phyloP scores from a whole-genome alignment of 2,113 vertebrate genomes.

The Cololabis saira region DNA sequence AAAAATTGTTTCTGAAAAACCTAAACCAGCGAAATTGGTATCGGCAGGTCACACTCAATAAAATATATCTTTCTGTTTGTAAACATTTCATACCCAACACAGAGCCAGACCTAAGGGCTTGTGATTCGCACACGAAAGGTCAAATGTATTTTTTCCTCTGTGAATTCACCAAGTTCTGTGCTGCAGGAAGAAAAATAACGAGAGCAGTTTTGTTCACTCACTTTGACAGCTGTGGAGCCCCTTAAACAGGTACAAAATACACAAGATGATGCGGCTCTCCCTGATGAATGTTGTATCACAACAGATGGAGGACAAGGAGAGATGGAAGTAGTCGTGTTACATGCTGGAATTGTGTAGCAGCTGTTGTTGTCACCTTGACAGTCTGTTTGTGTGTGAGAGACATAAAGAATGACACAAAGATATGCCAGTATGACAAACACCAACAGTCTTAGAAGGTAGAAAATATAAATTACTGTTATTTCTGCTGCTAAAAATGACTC shows the following conservation, averaged over 20 bases:
- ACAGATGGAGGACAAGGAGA: not conserved
- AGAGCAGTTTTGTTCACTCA: not conserved
- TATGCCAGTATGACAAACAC: too few species aligned
- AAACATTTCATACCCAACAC: too few species aligned
- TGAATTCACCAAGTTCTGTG: conserved; percentile 3
- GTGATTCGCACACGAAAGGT: not conserved
- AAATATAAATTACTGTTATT: too few species aligned
- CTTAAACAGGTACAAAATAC: not conserved
- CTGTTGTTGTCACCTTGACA: not conserved
- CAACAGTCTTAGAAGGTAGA: too few species aligned
- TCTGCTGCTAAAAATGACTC: too few species aligned
- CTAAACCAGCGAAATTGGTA: too few species aligned
- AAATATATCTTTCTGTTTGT: too few species aligned
- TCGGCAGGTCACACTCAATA: too few species aligned
- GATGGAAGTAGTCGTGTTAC: not conserved
- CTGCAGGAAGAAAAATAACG: too few species aligned
- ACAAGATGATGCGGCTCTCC: conserved; percentile 16
- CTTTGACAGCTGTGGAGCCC: conserved; percentile 23
- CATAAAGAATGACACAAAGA: not conserved
- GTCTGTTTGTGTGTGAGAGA: not conserved
- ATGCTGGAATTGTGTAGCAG: not conserved
- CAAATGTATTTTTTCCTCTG: not conserved
- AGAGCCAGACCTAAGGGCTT: too few species aligned
- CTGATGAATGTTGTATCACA: conserved; percentile 18
- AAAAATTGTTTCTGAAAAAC: too few species aligned